Evolutionary conservation across 2,888 invertebrate genomes (phyloP), one percentile per base, ranked within the genome.

Genomic region (Epinotia brunnichana): DNA sequence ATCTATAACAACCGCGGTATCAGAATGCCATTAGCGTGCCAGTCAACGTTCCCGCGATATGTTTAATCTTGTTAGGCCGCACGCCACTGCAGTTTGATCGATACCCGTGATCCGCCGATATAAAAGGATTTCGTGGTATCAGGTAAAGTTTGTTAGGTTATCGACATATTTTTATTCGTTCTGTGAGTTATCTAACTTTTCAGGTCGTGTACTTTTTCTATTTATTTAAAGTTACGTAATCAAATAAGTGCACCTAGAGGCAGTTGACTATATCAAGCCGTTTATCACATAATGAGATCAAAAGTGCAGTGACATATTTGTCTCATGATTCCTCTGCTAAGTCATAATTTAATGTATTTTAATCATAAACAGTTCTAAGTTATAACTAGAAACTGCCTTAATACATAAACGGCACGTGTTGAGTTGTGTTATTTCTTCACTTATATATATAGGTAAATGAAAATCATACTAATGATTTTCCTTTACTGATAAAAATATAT

Each of bases 41-140:
- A 87, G 85, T 83, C 85, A 82, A 82, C 79, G 81, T 77, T 80
- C 74, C 77, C 76, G 77, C 81, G 81, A 82, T 82, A 77, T 81
- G 81, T 82, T 84, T 85, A 85, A 86, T 87, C 83, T 79, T 76
- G 83, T 84, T 85, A 82, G 76, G 76, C 77, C 56, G 77, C 90
- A 90, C 90, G 90, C 87, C 77, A 90, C 79, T 80, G 79, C 77
- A 80, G 87, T 89, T 89, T 87, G 87, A 80, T 91, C 90, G 81
- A 90, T 91, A 88, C 70, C 69, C 71, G 70, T 69, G 75, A 77
- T 77, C 77, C 54, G 57, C 29, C n/a, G 51, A 17, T 57, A 62
- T 63, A 24, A 39, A 72, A 72, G 56, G 67, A 61, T 68, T 68
- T 48, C 57, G 17, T 56, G 39, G 51, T 21, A 57, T 56, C 62